Base-by-base conservation (phyloP, 1,140 invertebrate genomes). In the Elymnias hypermnestra region DNA sequence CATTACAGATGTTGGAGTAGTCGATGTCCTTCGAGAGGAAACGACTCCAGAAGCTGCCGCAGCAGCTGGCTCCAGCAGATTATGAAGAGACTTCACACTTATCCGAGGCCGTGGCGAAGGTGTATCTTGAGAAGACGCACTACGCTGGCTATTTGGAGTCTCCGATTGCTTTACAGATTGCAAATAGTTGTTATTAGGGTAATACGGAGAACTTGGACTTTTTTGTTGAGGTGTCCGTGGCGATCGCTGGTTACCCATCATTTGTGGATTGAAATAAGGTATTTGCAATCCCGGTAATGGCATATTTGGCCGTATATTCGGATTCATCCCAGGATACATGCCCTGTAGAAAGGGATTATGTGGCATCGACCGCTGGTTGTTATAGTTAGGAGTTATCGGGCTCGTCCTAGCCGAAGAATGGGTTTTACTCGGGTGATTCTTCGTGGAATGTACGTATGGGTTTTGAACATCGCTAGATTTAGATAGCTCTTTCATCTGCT, bases 1-100 rank as follows among this genome's bases (percentile, higher is more conserved):
- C 57, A 63, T 37, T 33, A 64, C 49, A 0, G 64, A 50, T 9
- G 54, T 49, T 1, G 72, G 44, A 4, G 68, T 45, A 9, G 37
- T 50, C 0, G 62, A 43, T 1, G 46, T 19, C 10, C 74, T 46
- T 2, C 64, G 53, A 7, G 59, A 45, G 6, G 62, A 54, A 2
- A 44, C 44, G 6, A 58, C 62, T 0, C 53, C 59, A 0, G 71
- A 65, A 7, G 62, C 60, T 21, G 65, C 64, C 5, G 66, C 64
- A 10, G 71, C 55, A 15, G 61, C 51, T 9, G 88, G 88, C 48
- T 89, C 87, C 61, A 89, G 49, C 17, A 90, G 69, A 67, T 90
- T 89, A 18, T 88, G 87, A 17, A 89, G 81, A n/a, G 88, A 89
- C 55, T 89, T 90, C 22, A 89, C 89, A 55, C 87, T 89, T 25